These are phyloP conservation scores for Salticus scenicus DNA, from an alignment of 2,888 invertebrate genomes.

Conservation along the genomic window DNA sequence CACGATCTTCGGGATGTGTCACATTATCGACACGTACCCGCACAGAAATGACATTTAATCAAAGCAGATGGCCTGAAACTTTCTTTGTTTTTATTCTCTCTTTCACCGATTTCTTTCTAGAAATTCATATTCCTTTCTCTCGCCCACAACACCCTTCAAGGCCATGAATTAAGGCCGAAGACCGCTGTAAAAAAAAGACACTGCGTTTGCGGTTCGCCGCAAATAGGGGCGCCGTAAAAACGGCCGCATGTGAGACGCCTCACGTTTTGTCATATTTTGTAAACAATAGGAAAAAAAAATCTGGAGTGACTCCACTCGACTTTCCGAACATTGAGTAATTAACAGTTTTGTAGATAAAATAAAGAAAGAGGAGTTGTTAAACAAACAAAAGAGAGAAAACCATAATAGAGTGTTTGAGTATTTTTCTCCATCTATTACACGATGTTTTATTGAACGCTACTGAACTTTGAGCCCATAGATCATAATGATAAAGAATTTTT, in stretches of 20 bases:
- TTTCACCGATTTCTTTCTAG: background rate
- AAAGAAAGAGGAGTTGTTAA: too few species aligned
- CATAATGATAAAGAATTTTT: too few species aligned
- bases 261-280: background rate
- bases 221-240: background rate
- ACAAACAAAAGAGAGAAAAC: too few species aligned
- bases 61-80: background rate
- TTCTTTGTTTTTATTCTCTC: background rate
- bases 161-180: background rate
- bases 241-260: background rate
- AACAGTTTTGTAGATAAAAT: too few species aligned
- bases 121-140: background rate
- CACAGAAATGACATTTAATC: background rate
- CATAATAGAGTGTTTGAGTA: too few species aligned
- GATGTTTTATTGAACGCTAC: too few species aligned
- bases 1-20: background rate
- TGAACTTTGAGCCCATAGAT: too few species aligned
- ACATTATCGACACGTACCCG: background rate
- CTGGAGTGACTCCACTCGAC: too few species aligned
- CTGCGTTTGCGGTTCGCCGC: constrained; percentile 5
- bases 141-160: background rate
- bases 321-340: too few species aligned
- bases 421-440: too few species aligned
- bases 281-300: background rate
- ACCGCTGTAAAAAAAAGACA: background rate